Evolutionary conservation across 2,888 invertebrate genomes (phyloP).

Genomic region (Alsophila aescularia): DNA sequence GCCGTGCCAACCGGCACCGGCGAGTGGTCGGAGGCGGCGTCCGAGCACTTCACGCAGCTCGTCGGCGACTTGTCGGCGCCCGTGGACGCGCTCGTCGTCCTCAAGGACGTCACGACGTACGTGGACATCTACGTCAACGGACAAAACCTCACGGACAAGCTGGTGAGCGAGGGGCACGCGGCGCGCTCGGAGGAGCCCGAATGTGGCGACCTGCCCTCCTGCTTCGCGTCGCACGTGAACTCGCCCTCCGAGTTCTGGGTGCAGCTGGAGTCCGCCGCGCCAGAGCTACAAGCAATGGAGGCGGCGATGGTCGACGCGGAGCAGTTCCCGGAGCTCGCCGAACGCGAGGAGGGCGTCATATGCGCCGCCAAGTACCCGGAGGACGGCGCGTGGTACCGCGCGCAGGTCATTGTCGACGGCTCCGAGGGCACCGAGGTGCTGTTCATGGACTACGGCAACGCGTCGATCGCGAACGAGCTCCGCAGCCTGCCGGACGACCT

Average conservation of each 20-base stretch:
- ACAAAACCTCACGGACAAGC: conserved; percentile 84
- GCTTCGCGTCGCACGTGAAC: conserved; percentile 90
- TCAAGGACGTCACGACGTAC: conserved; percentile 85
- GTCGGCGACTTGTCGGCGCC: conserved; percentile 79
- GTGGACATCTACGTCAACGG: conserved; percentile 87
- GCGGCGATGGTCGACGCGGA: conserved; percentile 83
- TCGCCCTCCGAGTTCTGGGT: conserved; percentile 91
- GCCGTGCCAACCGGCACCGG: conserved; percentile 86
- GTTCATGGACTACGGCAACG: conserved; percentile 89
- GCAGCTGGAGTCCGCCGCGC: conserved; percentile 87
- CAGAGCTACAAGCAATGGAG: conserved; percentile 85
- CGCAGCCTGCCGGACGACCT: conserved; percentile 86
- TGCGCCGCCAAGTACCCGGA: conserved; percentile 88
- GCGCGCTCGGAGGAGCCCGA: conserved; percentile 78
- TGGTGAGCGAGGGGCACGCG: conserved; percentile 85
- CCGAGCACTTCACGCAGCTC: conserved; percentile 80
- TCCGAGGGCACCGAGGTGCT: conserved; percentile 85
- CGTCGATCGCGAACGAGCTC: conserved; percentile 83
- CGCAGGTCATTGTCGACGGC: conserved; percentile 84
- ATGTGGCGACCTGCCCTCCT: conserved; percentile 80
- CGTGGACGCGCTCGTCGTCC: conserved; percentile 81
- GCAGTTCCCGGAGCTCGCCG: conserved; percentile 77
- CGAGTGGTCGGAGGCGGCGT: conserved; percentile 87
- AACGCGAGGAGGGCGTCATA: conserved; percentile 79
- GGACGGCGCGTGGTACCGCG: conserved; percentile 87